Base-by-base conservation (phyloP, 2,797 vertebrate genomes). In the Pagetopsis macropterus region DNA sequence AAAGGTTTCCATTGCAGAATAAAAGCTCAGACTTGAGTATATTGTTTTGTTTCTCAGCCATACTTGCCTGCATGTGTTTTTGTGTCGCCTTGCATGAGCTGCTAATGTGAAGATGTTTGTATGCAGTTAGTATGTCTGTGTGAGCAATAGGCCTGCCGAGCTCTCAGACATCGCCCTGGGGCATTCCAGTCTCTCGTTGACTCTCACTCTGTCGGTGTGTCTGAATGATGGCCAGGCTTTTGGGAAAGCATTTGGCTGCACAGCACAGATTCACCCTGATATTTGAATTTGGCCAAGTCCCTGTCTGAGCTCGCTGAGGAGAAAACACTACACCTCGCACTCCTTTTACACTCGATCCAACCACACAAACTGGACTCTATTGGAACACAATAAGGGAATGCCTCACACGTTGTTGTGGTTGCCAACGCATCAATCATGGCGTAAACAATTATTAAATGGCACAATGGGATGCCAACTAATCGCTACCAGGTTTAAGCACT, bases 401-500 rank as follows among this genome's bases (percentile, higher is more conserved):
- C 27, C 0, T 14, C 51, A 33, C 8, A 0, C 33, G 33, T 37
- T 37, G 57, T 70, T 51, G 54, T 49, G 27, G 63, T 51, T 61
- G 51, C 58, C 63, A 74, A 50, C 14, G 19, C n/a, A 23, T 57
- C n/a, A 44, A 45, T 48, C 40, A 70, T 67, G 74, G 50, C 19
- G 40, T 57, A 54, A 65, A 65, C n/a, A 23, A 31, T 49, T 45
- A 23, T 72, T 72, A 84, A 73, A 72, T 76, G 73, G 67, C 62
- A 74, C 65, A 74, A 46, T 21, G 43, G 70, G 77, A 82, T 76
- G 81, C 87, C 79, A 88, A 76, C 84, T 83, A 86, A 89, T 86
- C 83, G 44, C 61, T 60, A 71, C 31, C 65, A 43, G 72, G 76
- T 73, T 56, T 73, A 72, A 40, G 61, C 70, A 17, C 74, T 79